These are phyloP conservation scores for Acanthaster planci DNA, from an alignment of 35 echinoderm and acorn worm genomes.

Conservation along the genomic window DNA sequence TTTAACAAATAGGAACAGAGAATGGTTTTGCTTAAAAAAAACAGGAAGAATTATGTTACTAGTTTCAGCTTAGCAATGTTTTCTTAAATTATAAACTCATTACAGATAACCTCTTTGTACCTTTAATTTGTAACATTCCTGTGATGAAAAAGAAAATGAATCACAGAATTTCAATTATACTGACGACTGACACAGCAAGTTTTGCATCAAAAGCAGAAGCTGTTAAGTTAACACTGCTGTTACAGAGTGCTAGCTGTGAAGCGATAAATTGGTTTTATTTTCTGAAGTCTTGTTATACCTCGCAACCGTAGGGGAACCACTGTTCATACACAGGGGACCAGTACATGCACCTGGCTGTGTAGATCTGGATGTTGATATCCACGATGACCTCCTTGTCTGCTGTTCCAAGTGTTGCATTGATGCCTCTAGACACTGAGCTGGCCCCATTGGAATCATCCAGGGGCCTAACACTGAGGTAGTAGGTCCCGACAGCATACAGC, in stretches of 20 bases:
- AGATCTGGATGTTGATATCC: slow-evolving; percentile 71
- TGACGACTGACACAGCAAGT: background rate
- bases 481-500: slow-evolving; percentile 63
- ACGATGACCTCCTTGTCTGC: slow-evolving; percentile 2
- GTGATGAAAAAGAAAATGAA: background rate
- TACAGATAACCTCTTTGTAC: background rate
- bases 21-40: too few species aligned
- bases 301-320: slow-evolving; percentile 80
- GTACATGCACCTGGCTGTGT: slow-evolving; percentile 74
- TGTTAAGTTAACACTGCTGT: background rate
- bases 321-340: slow-evolving; percentile 69
- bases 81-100: too few species aligned
- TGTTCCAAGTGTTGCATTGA: background rate
- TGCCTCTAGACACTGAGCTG: background rate
- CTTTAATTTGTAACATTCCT: background rate
- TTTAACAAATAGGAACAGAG: background rate
- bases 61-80: too few species aligned
- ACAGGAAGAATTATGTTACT: too few species aligned
- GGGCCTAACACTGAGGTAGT: slow-evolving; percentile 59
- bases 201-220: background rate
- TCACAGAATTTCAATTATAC: background rate
- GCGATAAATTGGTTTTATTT: too few species aligned
- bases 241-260: too few species aligned
- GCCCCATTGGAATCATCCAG: background rate
- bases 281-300: slow-evolving; percentile 29